These are phyloP conservation scores for Callithrix jacchus DNA, from an alignment of 2,113 vertebrate species.

Conservation along the genomic window DNA sequence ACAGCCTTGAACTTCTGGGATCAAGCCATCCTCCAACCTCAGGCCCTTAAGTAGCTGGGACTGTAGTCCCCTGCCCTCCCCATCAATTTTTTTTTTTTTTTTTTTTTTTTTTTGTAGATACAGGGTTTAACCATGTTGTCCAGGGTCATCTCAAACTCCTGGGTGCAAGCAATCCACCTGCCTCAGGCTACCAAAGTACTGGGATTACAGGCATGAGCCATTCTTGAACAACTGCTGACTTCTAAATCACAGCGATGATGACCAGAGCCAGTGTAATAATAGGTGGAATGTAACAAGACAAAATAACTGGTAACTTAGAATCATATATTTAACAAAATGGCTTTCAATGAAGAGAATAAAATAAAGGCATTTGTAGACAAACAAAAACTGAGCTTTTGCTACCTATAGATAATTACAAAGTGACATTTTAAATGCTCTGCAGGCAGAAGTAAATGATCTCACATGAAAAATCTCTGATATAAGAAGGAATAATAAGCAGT, in stretches of 20 bases:
- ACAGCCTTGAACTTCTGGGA: too few relatives aligned
- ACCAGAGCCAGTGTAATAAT: not conserved
- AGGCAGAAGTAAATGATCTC: not conserved
- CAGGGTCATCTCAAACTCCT: too few relatives aligned
- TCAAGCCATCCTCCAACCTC: too few relatives aligned
- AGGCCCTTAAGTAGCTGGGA: too few relatives aligned
- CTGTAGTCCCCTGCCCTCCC: too few relatives aligned
- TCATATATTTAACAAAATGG: not conserved
- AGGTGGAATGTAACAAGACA: not conserved
- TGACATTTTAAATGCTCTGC: not conserved
- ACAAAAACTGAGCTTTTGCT: not conserved
- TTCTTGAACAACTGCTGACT: too few relatives aligned
- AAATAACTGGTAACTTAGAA: slow-evolving; percentile 4
- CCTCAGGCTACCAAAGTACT: too few relatives aligned
- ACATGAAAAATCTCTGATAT: not conserved
- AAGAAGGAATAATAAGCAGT: not conserved
- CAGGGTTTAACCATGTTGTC: too few relatives aligned
- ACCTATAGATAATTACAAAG: not conserved
- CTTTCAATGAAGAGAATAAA: not conserved
- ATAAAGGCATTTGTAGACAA: not conserved
- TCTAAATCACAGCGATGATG: not conserved
- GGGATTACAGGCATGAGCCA: too few relatives aligned
- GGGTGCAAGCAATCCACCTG: too few relatives aligned
- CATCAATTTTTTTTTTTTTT: too few relatives aligned
- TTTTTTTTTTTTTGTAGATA: too few relatives aligned